phyloP scores from a whole-genome alignment of 2,797 vertebrate species.

The Cheirogaleus major region DNA sequence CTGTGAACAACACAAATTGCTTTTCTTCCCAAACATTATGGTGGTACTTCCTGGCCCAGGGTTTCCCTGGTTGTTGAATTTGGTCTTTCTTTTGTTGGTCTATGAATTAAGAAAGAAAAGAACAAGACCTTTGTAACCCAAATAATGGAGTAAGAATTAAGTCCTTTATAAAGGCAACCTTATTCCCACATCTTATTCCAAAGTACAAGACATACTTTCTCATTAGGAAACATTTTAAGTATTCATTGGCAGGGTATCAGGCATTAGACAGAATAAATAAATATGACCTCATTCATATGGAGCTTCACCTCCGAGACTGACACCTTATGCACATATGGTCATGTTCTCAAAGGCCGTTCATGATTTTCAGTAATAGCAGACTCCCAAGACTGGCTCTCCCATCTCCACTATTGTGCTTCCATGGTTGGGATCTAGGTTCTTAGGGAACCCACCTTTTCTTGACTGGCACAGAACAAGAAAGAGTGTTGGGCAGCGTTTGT shows the following conservation, averaged over 20 bases:
- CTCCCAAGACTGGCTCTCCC: not conserved
- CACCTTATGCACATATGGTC: not conserved
- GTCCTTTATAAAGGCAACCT: conserved; percentile 16
- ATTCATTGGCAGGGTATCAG: not conserved
- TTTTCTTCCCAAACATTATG: conserved; percentile 63
- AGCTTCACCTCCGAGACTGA: not conserved
- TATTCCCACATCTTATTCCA: conserved; percentile 59
- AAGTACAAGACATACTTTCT: conserved; percentile 24
- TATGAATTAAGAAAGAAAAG: conserved; percentile 47
- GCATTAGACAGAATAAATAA: not conserved
- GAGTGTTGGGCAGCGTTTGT: not conserved
- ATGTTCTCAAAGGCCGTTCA: not conserved
- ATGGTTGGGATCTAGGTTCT: not conserved
- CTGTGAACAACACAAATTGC: conserved; percentile 67
- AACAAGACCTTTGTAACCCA: conserved; percentile 44
- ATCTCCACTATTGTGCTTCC: not conserved
- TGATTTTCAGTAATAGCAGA: not conserved
- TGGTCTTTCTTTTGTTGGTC: conserved; percentile 54
- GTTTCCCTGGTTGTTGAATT: conserved; percentile 48
- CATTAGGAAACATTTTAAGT: not conserved
- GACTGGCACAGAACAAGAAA: not conserved
- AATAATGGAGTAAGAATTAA: conserved; percentile 49
- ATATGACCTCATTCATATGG: not conserved
- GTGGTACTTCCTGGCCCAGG: conserved; percentile 38
- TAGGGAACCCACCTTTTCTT: not conserved